These are phyloP conservation scores for Leucoraja ocellata DNA, from an alignment of 2,797 vertebrate species.

Conservation along the genomic window DNA sequence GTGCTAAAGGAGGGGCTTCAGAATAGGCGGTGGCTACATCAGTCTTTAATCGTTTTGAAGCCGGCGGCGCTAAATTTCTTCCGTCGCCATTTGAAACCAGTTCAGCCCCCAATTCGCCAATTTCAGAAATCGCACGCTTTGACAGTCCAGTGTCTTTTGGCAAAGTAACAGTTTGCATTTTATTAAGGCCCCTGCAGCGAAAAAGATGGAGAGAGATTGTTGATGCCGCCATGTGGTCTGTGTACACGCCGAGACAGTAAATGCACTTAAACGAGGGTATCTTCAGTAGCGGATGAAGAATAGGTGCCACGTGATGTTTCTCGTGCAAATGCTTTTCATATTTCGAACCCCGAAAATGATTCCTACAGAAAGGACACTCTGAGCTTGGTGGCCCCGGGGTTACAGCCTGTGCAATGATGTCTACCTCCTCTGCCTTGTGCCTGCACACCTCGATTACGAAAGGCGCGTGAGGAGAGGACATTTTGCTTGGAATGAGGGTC, in stretches of 20 bases:
- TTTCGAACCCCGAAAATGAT: slow-evolving; percentile 65
- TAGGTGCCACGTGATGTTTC: slow-evolving; percentile 86
- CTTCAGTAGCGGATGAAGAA: slow-evolving; percentile 85
- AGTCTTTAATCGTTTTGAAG: slow-evolving; percentile 64
- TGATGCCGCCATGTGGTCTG: slow-evolving; percentile 83
- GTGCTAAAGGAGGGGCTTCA: neutral
- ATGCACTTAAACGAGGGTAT: slow-evolving; percentile 92
- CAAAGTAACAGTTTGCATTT: neutral
- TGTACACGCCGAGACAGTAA: slow-evolving; percentile 94
- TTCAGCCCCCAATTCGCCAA: neutral
- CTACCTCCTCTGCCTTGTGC: neutral
- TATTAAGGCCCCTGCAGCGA: slow-evolving; percentile 67
- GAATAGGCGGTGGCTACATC: slow-evolving; percentile 45
- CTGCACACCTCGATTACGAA: slow-evolving; percentile 33
- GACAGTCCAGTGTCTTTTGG: neutral
- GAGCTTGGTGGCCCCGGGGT: slow-evolving; percentile 39
- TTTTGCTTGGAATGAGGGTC: slow-evolving; percentile 60
- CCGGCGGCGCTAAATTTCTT: slow-evolving; percentile 50
- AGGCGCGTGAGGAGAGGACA: slow-evolving; percentile 29
- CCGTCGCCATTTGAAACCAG: slow-evolving; percentile 51
- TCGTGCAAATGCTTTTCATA: slow-evolving; percentile 83
- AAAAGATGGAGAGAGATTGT: slow-evolving; percentile 86
- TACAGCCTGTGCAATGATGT: neutral
- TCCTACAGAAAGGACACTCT: slow-evolving; percentile 82
- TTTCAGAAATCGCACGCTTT: slow-evolving; percentile 9